Conservation (phyloP, 2,797 vertebrate genomes). For the Falco peregrinus region DNA sequence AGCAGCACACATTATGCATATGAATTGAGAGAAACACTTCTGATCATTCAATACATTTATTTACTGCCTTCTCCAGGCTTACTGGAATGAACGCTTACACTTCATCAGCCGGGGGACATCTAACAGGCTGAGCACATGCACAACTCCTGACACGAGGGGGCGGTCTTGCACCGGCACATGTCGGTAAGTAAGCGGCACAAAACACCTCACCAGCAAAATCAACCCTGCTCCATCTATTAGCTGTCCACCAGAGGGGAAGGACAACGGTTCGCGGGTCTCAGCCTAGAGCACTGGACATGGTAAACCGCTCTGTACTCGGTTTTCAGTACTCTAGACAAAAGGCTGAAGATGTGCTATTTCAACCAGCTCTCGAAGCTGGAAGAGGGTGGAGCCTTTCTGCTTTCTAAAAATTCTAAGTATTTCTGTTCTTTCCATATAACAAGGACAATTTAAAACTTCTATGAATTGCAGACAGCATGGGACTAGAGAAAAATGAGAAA, state of each 20-base stretch:
- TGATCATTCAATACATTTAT: neutral
- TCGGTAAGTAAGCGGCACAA: neutral
- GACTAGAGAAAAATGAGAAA: neutral
- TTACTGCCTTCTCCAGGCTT: neutral
- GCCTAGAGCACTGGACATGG: neutral
- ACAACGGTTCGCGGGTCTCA: neutral
- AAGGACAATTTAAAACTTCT: neutral
- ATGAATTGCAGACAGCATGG: neutral
- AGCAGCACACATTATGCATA: neutral
- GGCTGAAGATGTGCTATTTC: neutral
- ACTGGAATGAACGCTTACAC: accelerated
- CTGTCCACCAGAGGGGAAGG: neutral
- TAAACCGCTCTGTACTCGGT: neutral
- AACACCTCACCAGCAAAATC: neutral
- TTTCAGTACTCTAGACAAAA: neutral
- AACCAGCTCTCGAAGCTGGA: neutral
- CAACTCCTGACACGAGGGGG: conserved; percentile 54
- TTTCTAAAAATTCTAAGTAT: neutral
- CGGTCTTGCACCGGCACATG: neutral
- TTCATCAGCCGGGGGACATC: neutral
- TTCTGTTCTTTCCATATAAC: neutral
- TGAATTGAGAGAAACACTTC: neutral
- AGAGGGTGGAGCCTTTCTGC: neutral
- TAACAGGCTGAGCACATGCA: neutral
- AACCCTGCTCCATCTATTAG: neutral